Evolutionary conservation across 1,140 invertebrate genomes (phyloP), one percentile per base, ranked within the genome.

Genomic region (Arctopsyche grandis): DNA sequence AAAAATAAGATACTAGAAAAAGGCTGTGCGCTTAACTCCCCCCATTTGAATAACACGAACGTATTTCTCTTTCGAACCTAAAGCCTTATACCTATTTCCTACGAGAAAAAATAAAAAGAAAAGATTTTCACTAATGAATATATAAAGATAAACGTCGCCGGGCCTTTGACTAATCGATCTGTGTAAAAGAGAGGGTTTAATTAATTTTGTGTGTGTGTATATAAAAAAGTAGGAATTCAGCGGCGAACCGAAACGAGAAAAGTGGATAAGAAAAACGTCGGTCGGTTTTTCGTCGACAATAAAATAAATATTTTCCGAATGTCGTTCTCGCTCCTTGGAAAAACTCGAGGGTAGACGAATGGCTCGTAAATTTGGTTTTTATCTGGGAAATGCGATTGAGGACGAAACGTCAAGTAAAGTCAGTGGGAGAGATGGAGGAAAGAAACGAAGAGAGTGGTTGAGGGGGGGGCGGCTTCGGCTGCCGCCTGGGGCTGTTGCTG

Each of bases 281-380:
- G 56, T 60, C 56, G 56, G 56, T 19, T 60, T 21, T 38, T 38
- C 14, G 14, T 9, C 14, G 56, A n/a, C 63, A 66, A 66, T 66
- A 29, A 66, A 66, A 66, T 66, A 66, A 66, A 26, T 66, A 66
- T 66, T 66, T 66, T 66, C 24, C 22, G 22, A 22, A 26, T 12
- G 24, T 16, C 56, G 56, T 60, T 52, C 12, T 10, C 56, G 56
- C 16, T 21, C 21, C 56, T 38, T 38, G 29, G 29, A 38, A 38
- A 38, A 38, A 66, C 22, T 22, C 63, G 63, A 26, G 12, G 24
- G 63, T 10, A 29, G 21, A 29, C 63, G 63, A 29, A 29, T 26
- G 9, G 24, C 22, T 66, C 63, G 63, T 66, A 66, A 66, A 66
- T 66, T 66, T 66, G 63, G 63, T 66, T 66, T 66, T 66, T 66